Base-by-base conservation (phyloP, 2,797 vertebrate species). In the Bradypus variegatus region DNA sequence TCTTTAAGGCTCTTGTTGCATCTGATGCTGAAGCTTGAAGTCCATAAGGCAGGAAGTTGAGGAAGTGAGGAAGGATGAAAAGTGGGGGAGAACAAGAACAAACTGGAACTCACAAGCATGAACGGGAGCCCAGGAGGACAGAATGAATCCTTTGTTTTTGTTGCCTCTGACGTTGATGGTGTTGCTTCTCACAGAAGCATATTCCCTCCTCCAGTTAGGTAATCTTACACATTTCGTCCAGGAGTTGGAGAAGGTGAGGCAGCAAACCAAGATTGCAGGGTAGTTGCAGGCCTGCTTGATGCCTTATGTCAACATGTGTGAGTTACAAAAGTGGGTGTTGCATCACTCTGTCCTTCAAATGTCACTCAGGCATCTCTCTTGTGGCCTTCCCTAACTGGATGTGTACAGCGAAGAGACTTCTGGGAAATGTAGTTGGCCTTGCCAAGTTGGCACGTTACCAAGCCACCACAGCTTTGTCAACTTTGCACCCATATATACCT, bases 211-310 rank as follows among this genome's bases (percentile, higher is more conserved):
- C 67, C 3, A 19, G 3, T n/a, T 60, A 15, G 4, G 14, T 50
- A 29, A 65, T 58, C 25, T 18, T 65, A 2, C 8, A 0, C 21
- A 19, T 0, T 15, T 33, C 29, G 33, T 21, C 9, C 50, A 25
- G 29, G 33, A 73, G 38, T 83, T 23, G 7, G 45, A 38, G 33
- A 82, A 65, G 21, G 29, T 31, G 38, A 19, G 0, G 3, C 29
- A 64, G 53, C 29, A 23, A 45, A 3, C 12, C 27, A 21, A 55
- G 60, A 6, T 21, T 33, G 25, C 7, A 8, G 64, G 65, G 45
- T 8, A 27, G 45, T 8, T 31, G 21, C 8, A 38, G 73, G 55
- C 21, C 78, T 48, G 33, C 12, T 50, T 65, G 70, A 48, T 64
- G 7, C 38, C 29, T 38, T n/a, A 29, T 19, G 64, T 36, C 55